A percentile compares a stretch with the other conserved stretches of the same genome.
Conservation (phyloP, 1,140 invertebrate genomes). For the Sarcophaga bullata region DNA sequence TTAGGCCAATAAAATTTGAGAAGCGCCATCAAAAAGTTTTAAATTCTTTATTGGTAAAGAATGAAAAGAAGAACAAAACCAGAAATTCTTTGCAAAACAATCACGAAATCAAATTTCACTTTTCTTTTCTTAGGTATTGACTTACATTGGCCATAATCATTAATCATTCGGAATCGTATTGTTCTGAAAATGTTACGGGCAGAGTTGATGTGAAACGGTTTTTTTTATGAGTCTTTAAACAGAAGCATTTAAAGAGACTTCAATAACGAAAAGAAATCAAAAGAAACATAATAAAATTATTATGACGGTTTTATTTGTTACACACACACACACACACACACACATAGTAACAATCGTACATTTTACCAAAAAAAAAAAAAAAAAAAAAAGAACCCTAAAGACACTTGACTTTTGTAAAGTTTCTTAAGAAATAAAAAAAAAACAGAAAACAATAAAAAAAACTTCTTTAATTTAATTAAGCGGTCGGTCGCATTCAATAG, state of each 20-base stretch:
- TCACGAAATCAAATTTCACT: neutral
- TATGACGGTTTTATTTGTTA: neutral
- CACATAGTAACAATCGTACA: neutral
- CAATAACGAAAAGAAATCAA: neutral
- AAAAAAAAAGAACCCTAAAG: neutral
- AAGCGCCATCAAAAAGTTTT: no score
- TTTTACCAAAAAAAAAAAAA: no score
- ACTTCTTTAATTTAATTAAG: neutral
- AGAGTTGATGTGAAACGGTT: neutral
- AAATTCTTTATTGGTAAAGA: no score
- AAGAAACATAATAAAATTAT: neutral
- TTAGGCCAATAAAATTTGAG: no score
- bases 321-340: neutral
- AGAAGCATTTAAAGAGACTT: neutral
- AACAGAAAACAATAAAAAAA: neutral
- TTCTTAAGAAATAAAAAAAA: neutral
- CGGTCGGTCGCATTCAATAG: neutral
- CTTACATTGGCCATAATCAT: neutral
- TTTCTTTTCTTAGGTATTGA: neutral
- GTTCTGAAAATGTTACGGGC: no score
- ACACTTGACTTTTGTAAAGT: neutral
- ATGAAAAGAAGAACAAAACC: no score
- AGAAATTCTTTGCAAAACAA: no score
- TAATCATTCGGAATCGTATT: neutral
- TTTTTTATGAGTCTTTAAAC: constrained; percentile 2